Conservation (phyloP, 1,140 invertebrate species). For the Drosophila ercepeae region DNA sequence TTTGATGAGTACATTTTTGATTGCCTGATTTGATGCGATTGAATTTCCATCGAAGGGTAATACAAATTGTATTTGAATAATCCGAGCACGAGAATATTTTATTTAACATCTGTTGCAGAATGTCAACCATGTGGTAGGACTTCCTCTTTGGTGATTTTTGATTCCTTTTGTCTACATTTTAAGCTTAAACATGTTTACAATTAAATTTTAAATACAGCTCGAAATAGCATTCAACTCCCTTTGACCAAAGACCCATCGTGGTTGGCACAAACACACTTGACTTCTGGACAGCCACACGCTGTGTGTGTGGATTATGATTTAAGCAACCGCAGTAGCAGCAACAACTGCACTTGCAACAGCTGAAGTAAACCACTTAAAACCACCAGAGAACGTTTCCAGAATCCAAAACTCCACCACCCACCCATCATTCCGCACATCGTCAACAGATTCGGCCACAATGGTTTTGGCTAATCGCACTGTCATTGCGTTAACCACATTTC, state of each 20-base stretch:
- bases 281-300: conserved; percentile 9
- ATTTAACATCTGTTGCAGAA: conserved; percentile 1
- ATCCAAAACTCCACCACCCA: background rate
- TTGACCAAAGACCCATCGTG: conserved; percentile 8
- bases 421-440: background rate
- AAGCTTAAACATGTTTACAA: no score
- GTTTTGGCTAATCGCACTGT: conserved; percentile 42
- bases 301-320: conserved; percentile 28
- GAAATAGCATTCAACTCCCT: no score
- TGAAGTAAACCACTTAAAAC: background rate
- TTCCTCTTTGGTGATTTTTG: no score
- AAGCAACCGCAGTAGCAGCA: conserved; percentile 27
- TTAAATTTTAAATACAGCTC: background rate
- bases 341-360: background rate
- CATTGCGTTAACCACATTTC: conserved; percentile 47
- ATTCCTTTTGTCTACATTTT: conserved; percentile 6
- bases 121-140: background rate
- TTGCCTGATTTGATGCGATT: conserved; percentile 17
- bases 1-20: conserved; percentile 8
- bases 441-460: conserved; percentile 21
- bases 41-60: conserved; percentile 1
- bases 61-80: background rate
- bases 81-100: background rate
- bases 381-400: conserved; percentile 2
- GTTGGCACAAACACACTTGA: conserved; percentile 24